These are phyloP conservation scores for Piprites chloris DNA, from an alignment of 2,113 vertebrate species.

Conservation along the genomic window DNA sequence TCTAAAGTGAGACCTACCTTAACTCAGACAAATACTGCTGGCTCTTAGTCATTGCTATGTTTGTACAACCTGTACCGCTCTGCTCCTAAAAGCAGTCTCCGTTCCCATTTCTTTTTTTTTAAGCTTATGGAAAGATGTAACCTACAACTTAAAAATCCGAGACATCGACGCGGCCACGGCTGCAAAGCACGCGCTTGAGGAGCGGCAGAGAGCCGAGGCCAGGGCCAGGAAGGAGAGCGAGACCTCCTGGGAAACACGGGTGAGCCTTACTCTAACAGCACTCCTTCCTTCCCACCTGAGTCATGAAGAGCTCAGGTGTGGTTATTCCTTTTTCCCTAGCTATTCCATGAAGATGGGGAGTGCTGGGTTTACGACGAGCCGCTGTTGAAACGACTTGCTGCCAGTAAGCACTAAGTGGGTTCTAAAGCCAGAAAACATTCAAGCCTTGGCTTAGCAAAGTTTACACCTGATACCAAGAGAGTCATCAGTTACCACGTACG, in stretches of 20 bases:
- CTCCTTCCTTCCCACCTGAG: fast-evolving
- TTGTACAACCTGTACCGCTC: background rate
- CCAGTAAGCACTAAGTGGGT: slow-evolving; percentile 79
- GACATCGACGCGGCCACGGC: slow-evolving; percentile 96
- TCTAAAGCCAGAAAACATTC: background rate
- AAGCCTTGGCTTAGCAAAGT: slow-evolving; percentile 32
- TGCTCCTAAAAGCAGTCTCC: background rate
- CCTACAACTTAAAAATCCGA: slow-evolving; percentile 91
- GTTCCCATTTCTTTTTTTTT: background rate
- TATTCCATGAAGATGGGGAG: slow-evolving; percentile 98
- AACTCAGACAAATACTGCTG: background rate
- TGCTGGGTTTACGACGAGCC: slow-evolving; percentile 98
- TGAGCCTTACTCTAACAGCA: slow-evolving; percentile 62
- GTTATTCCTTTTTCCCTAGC: slow-evolving; percentile 59
- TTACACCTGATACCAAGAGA: slow-evolving; percentile 29
- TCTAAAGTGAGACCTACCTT: background rate
- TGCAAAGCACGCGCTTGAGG: slow-evolving; percentile 92
- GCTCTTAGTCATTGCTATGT: background rate
- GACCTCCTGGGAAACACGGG: slow-evolving; percentile 93
- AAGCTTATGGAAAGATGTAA: slow-evolving; percentile 96
- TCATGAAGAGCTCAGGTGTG: fast-evolving
- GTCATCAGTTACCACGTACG: background rate
- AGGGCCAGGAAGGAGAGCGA: slow-evolving; percentile 94
- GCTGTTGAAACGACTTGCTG: slow-evolving; percentile 87
- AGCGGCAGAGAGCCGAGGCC: slow-evolving; percentile 94